Conservation (phyloP, 2,888 invertebrate genomes). For the Drepanosiphum platanoidis region DNA sequence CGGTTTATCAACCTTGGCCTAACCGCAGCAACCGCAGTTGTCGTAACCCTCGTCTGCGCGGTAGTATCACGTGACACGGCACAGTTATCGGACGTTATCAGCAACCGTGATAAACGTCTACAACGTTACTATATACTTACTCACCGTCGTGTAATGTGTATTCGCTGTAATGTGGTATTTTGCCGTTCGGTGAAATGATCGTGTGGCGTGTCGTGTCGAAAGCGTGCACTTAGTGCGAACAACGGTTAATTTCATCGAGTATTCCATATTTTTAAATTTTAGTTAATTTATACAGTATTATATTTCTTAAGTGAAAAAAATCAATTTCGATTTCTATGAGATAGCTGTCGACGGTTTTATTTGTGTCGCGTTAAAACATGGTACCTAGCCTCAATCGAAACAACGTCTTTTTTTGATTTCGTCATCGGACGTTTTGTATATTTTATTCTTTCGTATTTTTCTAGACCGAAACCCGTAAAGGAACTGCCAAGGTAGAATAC, state of each 20-base stretch:
- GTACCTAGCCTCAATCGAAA: background rate
- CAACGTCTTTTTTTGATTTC: background rate
- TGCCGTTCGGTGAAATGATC: background rate
- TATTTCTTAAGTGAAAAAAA: background rate
- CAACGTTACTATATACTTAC: too few species aligned
- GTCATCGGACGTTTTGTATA: background rate
- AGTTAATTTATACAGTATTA: background rate
- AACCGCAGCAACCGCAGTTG: too few species aligned
- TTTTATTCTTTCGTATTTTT: background rate
- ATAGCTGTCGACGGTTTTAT: background rate
- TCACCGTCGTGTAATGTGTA: too few species aligned
- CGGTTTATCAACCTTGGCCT: too few species aligned
- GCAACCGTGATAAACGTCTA: background rate
- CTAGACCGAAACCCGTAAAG: conserved; percentile 75
- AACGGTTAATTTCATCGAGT: background rate
- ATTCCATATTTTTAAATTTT: background rate
- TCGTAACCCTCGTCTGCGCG: too few species aligned
- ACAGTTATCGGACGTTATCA: background rate
- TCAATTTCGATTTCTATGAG: too few species aligned
- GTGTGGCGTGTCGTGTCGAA: background rate
- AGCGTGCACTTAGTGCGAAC: background rate
- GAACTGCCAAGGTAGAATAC: conserved; percentile 95
- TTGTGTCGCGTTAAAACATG: background rate
- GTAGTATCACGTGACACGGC: background rate
- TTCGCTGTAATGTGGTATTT: too few species aligned